phyloP scores from a whole-genome alignment of 2,797 vertebrate species.

The Pogoniulus pusillus region DNA sequence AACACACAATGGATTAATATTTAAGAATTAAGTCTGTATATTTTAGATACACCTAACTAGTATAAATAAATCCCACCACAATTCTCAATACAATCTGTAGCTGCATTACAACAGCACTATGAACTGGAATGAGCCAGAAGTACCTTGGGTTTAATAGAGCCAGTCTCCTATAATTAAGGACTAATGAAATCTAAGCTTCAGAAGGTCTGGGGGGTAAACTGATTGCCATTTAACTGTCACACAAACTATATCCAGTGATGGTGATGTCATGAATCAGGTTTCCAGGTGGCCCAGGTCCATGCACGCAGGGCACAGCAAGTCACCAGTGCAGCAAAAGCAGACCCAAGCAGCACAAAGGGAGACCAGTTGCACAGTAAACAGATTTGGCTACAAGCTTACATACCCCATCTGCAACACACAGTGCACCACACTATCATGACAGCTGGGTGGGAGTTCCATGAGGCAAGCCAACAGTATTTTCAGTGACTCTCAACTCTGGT shows the following conservation, averaged over 20 bases:
- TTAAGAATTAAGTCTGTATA: background rate
- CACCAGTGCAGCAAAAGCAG: background rate
- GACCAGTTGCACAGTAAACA: background rate
- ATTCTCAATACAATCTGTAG: background rate
- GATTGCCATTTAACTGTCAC: background rate
- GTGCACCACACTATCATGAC: accelerated
- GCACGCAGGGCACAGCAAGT: no score
- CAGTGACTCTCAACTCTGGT: accelerated
- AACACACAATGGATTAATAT: background rate
- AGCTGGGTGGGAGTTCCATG: accelerated
- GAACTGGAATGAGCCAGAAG: background rate
- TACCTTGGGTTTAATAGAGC: background rate
- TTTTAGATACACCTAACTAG: background rate
- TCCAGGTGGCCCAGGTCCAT: background rate
- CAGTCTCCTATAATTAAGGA: background rate
- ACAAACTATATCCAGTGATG: background rate
- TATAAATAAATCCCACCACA: background rate
- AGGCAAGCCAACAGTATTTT: accelerated
- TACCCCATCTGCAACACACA: background rate
- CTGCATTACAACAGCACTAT: background rate
- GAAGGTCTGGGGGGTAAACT: background rate
- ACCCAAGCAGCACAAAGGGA: accelerated
- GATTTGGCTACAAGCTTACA: background rate
- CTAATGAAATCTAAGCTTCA: background rate
- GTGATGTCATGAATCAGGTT: background rate